A percentile compares a stretch with the other conserved stretches of the same genome.
Conservation (phyloP, 2,797 vertebrate genomes). For the Sternotherus odoratus region DNA sequence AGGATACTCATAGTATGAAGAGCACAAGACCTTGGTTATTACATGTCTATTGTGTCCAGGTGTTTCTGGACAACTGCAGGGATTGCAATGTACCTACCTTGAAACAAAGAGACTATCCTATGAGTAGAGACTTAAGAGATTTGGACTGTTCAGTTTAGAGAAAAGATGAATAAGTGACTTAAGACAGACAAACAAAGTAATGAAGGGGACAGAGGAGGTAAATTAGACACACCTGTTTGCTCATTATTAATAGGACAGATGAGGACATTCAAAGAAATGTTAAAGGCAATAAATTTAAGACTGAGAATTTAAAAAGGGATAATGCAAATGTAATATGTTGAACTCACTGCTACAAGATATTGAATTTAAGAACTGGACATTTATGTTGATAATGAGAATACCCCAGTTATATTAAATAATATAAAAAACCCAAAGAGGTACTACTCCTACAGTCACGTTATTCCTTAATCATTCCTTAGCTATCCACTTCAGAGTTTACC, state of each 20-base stretch:
- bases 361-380: neutral
- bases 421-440: neutral
- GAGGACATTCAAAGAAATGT: neutral
- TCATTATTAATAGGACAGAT: neutral
- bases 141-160: accelerated
- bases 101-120: neutral
- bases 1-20: neutral
- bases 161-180: neutral
- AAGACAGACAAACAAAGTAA: neutral
- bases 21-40: neutral
- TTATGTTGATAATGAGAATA: neutral
- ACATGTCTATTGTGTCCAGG: neutral
- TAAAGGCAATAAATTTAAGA: neutral
- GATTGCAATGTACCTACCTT: neutral
- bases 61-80: neutral
- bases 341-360: neutral
- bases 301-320: neutral
- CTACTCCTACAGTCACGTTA: neutral
- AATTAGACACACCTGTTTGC: neutral
- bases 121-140: neutral
- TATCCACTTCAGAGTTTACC: neutral
- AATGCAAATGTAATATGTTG: accelerated
- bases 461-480: accelerated
- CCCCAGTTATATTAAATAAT: neutral
- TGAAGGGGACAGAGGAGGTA: neutral